Evolutionary conservation across 2,797 vertebrate genomes (phyloP).

Genomic region (Graptemys geographica): DNA sequence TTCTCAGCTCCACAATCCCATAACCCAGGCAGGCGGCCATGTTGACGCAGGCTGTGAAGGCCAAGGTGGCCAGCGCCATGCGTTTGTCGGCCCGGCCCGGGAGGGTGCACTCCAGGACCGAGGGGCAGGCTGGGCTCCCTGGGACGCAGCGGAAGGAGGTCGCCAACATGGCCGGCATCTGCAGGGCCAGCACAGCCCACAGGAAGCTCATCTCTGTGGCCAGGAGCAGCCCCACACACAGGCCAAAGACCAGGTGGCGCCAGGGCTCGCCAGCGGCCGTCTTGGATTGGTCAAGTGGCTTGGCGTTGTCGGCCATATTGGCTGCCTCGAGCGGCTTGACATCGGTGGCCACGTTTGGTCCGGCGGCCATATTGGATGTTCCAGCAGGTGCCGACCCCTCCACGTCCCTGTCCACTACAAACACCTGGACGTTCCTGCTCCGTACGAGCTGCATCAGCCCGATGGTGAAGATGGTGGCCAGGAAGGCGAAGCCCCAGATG

Average conservation of each 20-base stretch:
- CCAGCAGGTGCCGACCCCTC: background rate
- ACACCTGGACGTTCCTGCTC: background rate
- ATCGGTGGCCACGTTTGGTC: too few relatives aligned
- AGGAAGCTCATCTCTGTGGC: background rate
- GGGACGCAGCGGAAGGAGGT: background rate
- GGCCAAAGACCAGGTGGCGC: background rate
- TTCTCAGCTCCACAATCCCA: background rate
- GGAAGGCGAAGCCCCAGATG: background rate
- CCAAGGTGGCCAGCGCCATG: background rate
- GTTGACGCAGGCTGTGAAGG: background rate
- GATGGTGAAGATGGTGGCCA: background rate
- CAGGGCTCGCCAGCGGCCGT: background rate
- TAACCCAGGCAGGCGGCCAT: background rate
- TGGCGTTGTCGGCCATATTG: too few relatives aligned
- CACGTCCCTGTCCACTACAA: background rate
- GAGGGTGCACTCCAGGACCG: background rate
- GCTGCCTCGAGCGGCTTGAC: too few relatives aligned
- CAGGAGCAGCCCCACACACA: slow-evolving; percentile 14
- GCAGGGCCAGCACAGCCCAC: background rate
- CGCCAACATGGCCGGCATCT: background rate
- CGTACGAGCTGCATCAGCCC: background rate
- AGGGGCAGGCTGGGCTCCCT: background rate
- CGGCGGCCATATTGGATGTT: background rate
- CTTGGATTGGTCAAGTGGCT: background rate
- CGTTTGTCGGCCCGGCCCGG: background rate